Conservation (phyloP, 1,140 invertebrate genomes). For the Drosophila parabipectinata region DNA sequence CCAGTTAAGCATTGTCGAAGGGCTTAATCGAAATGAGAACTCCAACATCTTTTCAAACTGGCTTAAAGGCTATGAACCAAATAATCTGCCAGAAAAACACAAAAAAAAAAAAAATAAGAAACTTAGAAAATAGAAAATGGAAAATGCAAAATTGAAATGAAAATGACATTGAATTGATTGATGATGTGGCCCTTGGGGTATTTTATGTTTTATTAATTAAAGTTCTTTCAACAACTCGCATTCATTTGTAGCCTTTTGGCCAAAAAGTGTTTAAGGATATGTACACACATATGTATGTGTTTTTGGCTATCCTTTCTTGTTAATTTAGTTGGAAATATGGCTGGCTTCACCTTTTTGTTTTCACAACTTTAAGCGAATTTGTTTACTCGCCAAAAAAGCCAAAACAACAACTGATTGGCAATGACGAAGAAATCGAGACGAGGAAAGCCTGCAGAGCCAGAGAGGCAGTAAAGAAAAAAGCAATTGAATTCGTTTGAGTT, state of each 20-base stretch:
- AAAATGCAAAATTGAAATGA: constrained; percentile 1
- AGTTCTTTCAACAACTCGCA: too few relatives aligned
- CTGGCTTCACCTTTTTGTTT: constrained; percentile 54
- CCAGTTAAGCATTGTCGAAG: constrained; percentile 26
- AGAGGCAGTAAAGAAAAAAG: constrained; percentile 23
- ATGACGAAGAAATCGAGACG: constrained; percentile 4
- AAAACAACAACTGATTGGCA: constrained; percentile 32
- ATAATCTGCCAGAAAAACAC: not conserved
- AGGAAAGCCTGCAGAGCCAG: not conserved
- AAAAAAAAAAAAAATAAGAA: not conserved
- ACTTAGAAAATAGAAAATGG: not conserved
- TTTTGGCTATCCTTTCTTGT: constrained; percentile 2
- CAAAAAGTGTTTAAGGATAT: too few relatives aligned
- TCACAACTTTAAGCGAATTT: constrained; percentile 68
- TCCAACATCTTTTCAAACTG: constrained; percentile 5
- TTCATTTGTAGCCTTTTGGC: too few relatives aligned
- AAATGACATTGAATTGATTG: constrained; percentile 62
- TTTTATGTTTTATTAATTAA: not conserved
- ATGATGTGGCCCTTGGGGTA: constrained; percentile 40
- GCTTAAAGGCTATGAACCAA: constrained; percentile 4
- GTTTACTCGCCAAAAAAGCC: constrained; percentile 58
- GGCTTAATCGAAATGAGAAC: constrained; percentile 23
- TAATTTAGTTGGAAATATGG: constrained; percentile 34
- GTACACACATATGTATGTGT: too few relatives aligned
- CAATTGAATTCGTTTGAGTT: constrained; percentile 77